Percentiles rank a stretch among this genome's conserved stretches.
phyloP scores from a whole-genome alignment of 2,113 vertebrate genomes.

The Tenrec ecaudatus region DNA sequence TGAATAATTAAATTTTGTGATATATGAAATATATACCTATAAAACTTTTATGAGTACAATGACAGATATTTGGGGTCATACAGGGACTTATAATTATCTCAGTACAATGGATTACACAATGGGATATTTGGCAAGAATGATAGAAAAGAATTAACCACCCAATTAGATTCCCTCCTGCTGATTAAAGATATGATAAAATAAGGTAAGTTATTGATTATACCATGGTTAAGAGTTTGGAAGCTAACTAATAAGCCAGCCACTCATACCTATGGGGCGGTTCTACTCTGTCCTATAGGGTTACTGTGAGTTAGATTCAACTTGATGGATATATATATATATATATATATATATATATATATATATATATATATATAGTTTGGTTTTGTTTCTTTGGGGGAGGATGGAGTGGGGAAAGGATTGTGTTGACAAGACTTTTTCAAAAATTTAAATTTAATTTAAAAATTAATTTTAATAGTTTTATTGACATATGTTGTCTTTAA shows the following conservation, averaged over 20 bases:
- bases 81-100: neutral
- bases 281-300: neutral
- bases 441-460: no score
- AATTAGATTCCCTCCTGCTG: accelerated
- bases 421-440: no score
- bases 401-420: no score
- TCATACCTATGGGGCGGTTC: neutral
- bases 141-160: neutral
- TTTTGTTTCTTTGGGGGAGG: neutral
- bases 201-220: no score
- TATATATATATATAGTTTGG: neutral
- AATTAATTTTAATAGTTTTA: no score
- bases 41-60: no score
- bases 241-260: neutral
- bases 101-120: neutral
- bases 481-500: no score
- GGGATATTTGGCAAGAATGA: neutral
- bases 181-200: neutral
- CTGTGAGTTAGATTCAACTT: neutral
- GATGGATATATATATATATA: no score
- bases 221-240: neutral
- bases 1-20: no score
- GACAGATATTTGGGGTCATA: neutral
- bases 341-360: no score
- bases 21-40: no score